Evolutionary conservation across 2,113 vertebrate genomes (phyloP), one percentile per base, ranked within the genome.

Genomic region (Peromyscus leucopus): DNA sequence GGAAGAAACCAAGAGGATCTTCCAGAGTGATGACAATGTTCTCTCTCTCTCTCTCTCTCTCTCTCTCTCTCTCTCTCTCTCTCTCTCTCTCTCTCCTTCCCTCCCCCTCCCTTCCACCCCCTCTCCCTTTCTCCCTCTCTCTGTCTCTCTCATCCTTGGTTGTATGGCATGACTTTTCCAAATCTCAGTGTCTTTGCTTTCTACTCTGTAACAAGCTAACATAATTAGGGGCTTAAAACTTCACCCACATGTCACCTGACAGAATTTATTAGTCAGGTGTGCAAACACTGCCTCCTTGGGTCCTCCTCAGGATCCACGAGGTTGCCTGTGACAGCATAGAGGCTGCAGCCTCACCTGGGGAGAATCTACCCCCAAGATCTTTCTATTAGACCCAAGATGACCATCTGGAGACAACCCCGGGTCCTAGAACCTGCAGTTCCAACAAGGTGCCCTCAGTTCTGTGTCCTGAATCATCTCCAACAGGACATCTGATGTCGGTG

Each of bases 241-340:
- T 15, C 42, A 2, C 19, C 4, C 2, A 1, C 7, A 4, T 9
- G 22, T 63, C 19, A 85, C 28, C 84, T 39, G 28, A 6, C 1
- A 17, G 48, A 24, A 65, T 36, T 17, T 17, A 6, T 19, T 2
- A 21, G 4, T n/a, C 26, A 4, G 13, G 59, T 31, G 13, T 75
- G 31, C 8, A 36, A 26, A 2, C 2, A 7, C 9, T 6, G 1
- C 11, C 61, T 16, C 1, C 75, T 59, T n/a, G 2, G 7, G 5
- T 19, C n/a, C 21, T 28, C 36, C 95, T 57, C 7, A 2, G 91
- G 10, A 36, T 19, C 76, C 82, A 4, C 1, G 2, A 28, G 42
- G 48, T 42, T 63, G 24, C 28, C 26, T 16, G 1, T 1, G 24
- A 22, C 6, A 10, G 42, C 28, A 39, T 0, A 17, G 76, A 46